Percentiles rank a stretch among this genome's conserved stretches.
Evolutionary conservation across 2,888 invertebrate genomes (phyloP).

Genomic region (Lepidonotus clava): DNA sequence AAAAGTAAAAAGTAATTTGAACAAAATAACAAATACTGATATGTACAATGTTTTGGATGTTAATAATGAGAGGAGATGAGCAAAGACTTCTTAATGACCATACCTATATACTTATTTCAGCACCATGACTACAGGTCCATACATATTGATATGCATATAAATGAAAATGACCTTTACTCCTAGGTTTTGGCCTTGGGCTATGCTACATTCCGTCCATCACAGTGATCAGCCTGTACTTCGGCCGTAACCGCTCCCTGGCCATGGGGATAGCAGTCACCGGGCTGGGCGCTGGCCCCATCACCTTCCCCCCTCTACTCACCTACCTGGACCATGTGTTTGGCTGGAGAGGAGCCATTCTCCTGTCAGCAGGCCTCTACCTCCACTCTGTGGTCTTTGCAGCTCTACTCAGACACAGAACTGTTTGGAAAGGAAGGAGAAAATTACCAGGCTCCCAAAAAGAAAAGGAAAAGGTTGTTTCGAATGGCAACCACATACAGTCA

Average conservation of each 20-base stretch:
- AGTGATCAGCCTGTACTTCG: neutral
- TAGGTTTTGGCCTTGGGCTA: conserved; percentile 10
- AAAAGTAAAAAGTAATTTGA: too few species aligned
- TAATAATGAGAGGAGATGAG: too few species aligned
- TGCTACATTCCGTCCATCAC: conserved; percentile 24
- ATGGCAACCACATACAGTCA: neutral
- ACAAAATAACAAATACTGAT: too few species aligned
- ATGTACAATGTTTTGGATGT: too few species aligned
- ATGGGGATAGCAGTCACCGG: conserved; percentile 26
- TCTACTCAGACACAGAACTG: neutral
- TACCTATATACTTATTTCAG: too few species aligned
- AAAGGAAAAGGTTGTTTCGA: neutral
- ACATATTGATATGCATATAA: too few species aligned
- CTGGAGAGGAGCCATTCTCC: neutral
- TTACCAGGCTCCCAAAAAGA: too few species aligned
- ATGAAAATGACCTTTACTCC: too few species aligned
- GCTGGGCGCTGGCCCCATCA: conserved; percentile 1
- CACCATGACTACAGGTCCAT: too few species aligned
- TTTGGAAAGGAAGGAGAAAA: too few species aligned
- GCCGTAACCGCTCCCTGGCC: neutral
- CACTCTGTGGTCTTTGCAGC: neutral
- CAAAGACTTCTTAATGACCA: too few species aligned
- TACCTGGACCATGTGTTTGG: neutral
- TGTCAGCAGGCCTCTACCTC: neutral
- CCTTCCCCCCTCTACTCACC: neutral